Conservation (phyloP, 2,888 invertebrate genomes). For the Synanthedon andrenaeformis region DNA sequence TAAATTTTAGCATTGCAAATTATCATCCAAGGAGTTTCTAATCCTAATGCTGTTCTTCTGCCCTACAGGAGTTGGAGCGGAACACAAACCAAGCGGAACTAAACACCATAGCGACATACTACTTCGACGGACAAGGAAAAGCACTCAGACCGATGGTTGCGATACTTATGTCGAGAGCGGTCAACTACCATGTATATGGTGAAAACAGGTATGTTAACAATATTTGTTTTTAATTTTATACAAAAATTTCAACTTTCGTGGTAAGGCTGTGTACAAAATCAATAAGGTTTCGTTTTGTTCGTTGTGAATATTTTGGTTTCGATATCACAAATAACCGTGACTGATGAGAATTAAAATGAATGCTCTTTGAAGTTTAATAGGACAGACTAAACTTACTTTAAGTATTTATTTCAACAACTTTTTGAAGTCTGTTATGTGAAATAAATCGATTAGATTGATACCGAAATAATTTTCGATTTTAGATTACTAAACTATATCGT, state of each 20-base stretch:
- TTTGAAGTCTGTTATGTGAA: too few species aligned
- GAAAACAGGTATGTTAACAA: slow-evolving; percentile 75
- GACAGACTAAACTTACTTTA: too few species aligned
- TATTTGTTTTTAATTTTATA: background rate
- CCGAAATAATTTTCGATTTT: too few species aligned
- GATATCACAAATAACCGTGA: too few species aligned
- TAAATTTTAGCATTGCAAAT: background rate
- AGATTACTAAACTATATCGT: too few species aligned
- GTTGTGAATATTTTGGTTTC: too few species aligned
- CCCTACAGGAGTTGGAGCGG: slow-evolving; percentile 76
- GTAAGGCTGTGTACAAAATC: too few species aligned
- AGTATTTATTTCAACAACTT: too few species aligned
- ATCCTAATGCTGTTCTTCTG: slow-evolving; percentile 42
- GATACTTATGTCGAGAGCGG: slow-evolving; percentile 92
- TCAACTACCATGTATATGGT: slow-evolving; percentile 90
- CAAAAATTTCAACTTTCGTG: background rate
- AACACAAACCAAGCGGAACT: slow-evolving; percentile 88
- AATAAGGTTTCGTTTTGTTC: background rate
- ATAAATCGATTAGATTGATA: too few species aligned
- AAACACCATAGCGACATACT: slow-evolving; percentile 93
- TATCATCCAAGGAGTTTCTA: slow-evolving; percentile 26
- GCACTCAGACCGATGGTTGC: slow-evolving; percentile 95
- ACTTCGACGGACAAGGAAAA: slow-evolving; percentile 98
- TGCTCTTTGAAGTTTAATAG: too few species aligned
- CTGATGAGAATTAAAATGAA: too few species aligned